Evolutionary conservation across 2,888 invertebrate genomes (phyloP).

Genomic region (Monoplex corrugatus): DNA sequence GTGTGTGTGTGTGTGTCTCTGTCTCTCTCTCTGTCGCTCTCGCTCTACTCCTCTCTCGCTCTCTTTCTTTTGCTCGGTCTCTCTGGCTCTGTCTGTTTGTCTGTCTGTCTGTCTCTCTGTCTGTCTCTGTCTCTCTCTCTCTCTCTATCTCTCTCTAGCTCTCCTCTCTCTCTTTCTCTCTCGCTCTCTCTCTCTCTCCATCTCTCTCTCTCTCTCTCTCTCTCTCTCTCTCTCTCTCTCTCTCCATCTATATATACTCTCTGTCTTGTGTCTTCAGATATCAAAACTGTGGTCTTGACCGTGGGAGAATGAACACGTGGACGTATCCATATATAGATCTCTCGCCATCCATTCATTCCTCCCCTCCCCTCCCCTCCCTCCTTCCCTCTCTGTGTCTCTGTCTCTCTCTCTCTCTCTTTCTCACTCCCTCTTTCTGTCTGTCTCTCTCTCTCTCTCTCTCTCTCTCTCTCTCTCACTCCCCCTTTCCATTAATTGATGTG

Average conservation of each 20-base stretch:
- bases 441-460: not conserved
- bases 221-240: not conserved
- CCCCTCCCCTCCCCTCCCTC: not conserved
- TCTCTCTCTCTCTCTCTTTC: not conserved
- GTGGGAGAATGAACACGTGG: too few relatives aligned
- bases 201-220: conserved; percentile 1
- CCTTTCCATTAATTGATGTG: too few relatives aligned
- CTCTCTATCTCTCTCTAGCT: not conserved
- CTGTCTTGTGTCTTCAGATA: too few relatives aligned
- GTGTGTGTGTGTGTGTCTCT: not conserved
- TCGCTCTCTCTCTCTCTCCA: conserved; percentile 6
- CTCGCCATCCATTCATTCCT: not conserved
- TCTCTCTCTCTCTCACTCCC: not conserved
- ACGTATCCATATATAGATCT: too few relatives aligned
- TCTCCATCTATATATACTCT: too few relatives aligned
- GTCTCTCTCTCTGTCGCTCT: not conserved
- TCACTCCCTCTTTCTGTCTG: too few relatives aligned
- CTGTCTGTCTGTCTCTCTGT: not conserved
- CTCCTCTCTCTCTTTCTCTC: not conserved
- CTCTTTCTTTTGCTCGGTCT: not conserved
- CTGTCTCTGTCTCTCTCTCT: conserved; percentile 1
- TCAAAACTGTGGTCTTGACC: too few relatives aligned
- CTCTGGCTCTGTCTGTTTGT: not conserved
- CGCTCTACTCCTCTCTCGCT: too few relatives aligned
- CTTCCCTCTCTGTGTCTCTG: conserved; percentile 1